Evolutionary conservation across 2,113 vertebrate species (phyloP).

Genomic region (Psittacula cyanocephala): DNA sequence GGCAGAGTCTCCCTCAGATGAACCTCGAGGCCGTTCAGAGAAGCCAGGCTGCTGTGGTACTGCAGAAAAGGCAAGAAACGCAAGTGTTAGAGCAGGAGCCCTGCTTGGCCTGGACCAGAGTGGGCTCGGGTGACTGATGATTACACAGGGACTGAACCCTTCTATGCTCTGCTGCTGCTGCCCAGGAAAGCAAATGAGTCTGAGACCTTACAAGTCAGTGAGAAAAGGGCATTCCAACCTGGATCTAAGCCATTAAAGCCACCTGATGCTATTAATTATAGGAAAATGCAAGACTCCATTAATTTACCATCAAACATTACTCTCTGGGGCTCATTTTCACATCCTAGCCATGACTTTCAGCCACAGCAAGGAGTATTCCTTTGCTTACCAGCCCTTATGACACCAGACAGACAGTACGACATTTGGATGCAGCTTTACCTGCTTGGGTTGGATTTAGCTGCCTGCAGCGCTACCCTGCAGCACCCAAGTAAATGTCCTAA

Average conservation of each 20-base stretch:
- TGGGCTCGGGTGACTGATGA: fast-evolving
- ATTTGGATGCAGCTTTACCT: no score
- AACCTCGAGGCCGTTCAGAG: constrained; percentile 93
- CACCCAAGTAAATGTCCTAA: no score
- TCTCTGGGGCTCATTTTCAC: neutral
- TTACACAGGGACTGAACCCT: fast-evolving
- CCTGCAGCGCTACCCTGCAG: neutral
- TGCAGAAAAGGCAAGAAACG: constrained; percentile 23
- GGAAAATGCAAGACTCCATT: neutral
- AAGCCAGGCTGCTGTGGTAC: constrained; percentile 94
- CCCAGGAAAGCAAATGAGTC: neutral
- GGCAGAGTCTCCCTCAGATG: constrained; percentile 85
- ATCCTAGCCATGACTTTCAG: neutral
- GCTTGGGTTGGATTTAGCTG: neutral
- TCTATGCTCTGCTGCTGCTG: neutral
- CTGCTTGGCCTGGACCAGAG: neutral
- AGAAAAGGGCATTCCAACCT: neutral
- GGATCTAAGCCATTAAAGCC: neutral
- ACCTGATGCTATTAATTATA: neutral
- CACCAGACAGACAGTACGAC: neutral
- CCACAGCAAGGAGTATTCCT: neutral
- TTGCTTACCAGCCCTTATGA: neutral
- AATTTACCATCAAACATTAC: neutral
- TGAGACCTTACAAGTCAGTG: neutral
- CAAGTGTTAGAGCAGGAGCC: neutral